Evolutionary conservation across 2,888 invertebrate species (phyloP).

Genomic region (Keiferia lycopersicella): DNA sequence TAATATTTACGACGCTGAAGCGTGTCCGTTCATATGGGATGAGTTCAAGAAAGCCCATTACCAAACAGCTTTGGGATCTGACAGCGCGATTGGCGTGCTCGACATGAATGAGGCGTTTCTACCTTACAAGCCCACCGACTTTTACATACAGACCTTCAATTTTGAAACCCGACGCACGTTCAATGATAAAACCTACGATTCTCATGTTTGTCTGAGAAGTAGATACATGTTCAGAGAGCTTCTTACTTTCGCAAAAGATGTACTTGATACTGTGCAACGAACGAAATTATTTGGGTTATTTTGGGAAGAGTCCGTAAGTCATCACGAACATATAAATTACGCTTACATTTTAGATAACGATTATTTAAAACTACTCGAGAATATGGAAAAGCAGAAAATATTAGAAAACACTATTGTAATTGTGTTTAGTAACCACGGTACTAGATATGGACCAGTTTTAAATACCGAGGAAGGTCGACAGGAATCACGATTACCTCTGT

Average conservation of each 20-base stretch:
- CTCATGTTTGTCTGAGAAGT: conserved; percentile 84
- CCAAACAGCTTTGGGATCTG: conserved; percentile 89
- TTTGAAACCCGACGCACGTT: conserved; percentile 82
- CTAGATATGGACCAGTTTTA: conserved; percentile 90
- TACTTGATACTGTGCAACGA: conserved; percentile 77
- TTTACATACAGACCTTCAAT: conserved; percentile 87
- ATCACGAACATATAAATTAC: conserved; percentile 87
- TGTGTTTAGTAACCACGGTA: conserved; percentile 93
- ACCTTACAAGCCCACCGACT: conserved; percentile 86
- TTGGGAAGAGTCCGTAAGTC: conserved; percentile 90
- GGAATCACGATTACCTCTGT: conserved; percentile 92
- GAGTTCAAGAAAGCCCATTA: conserved; percentile 85
- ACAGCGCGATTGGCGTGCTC: conserved; percentile 77
- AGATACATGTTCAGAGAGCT: conserved; percentile 84
- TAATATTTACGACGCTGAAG: conserved; percentile 81
- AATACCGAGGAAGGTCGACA: conserved; percentile 88
- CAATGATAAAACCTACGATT: conserved; percentile 79
- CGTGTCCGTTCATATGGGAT: conserved; percentile 91
- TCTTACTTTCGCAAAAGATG: conserved; percentile 84
- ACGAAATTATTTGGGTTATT: conserved; percentile 88
- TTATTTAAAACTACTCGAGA: conserved; percentile 79
- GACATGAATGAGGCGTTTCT: conserved; percentile 69
- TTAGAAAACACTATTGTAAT: conserved; percentile 85
- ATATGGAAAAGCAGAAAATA: conserved; percentile 67
- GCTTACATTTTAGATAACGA: conserved; percentile 86